Evolutionary conservation across 2,797 vertebrate species (phyloP), one percentile per base, ranked within the genome.

Genomic region (Enteromius fasciolatus): DNA sequence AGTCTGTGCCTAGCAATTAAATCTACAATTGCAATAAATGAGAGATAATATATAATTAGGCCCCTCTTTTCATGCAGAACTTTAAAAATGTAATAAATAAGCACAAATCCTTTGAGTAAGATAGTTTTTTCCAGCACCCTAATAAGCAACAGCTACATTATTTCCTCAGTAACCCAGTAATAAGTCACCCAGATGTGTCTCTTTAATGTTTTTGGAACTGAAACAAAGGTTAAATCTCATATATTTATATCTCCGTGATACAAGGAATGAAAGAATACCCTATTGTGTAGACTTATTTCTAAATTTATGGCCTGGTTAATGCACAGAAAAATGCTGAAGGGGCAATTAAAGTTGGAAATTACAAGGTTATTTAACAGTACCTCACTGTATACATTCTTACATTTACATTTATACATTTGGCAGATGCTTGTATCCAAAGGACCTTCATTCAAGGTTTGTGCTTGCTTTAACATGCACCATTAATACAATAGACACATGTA

Each of bases 321-420:
- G 18, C 68, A 61, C 25, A 39, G 15, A 20, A 52, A 41, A 66
- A 63, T 31, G 12, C 39, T 83, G 77, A 83, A 77, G 41, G 50
- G 72, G 31, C 75, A 81, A 82, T 85, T 73, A 57, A 81, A 2
- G 23, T 54, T 67, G 61, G 44, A 80, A 74, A 80, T 54, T 33
- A 39, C 8, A 76, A 36, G 67, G 52, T 50, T 25, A 4, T 67
- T 67, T 54, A 66, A 66, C 8, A 41, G 5, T 70, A 15, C 15
- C 15, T 61, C 44, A 46, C 36, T 23, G 39, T 57, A 39, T 18
- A 33, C 23, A 9, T 70, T 25, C 7, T 70, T 25, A 57, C 3
- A 54, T 66, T 70, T 25, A 57, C 3, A 54, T 66, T 59, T 12
- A 31, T 63, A 61, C 8, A 28, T 41, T 18, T 18, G 9, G 14